Percentiles rank a stretch among this genome's conserved stretches.
Evolutionary conservation across 1,140 invertebrate genomes (phyloP).

Genomic region (Nylanderia fulva): DNA sequence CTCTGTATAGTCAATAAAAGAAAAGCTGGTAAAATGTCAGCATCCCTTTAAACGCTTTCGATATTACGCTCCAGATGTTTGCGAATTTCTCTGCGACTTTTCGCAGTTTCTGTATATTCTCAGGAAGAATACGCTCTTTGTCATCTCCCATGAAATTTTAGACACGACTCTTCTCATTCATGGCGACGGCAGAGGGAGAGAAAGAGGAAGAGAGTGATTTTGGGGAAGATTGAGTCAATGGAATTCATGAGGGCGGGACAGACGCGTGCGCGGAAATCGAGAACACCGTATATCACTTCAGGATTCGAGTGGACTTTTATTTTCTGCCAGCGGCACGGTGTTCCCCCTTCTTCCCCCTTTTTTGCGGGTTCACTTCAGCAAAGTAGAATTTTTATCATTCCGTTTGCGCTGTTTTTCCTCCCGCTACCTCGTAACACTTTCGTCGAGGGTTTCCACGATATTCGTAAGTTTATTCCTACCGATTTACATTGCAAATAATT

Average conservation of each 20-base stretch:
- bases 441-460: background rate
- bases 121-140: background rate
- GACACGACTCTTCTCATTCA: conserved; percentile 4
- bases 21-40: too few species aligned
- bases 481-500: background rate
- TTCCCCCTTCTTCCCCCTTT: conserved; percentile 49
- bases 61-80: background rate
- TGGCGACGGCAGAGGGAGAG: background rate
- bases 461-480: background rate
- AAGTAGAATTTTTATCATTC: conserved; percentile 42
- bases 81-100: background rate
- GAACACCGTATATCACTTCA: conserved; percentile 76
- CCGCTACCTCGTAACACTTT: background rate
- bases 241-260: conserved; percentile 78
- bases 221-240: conserved; percentile 56
- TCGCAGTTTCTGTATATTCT: background rate
- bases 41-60: background rate
- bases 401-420: conserved; percentile 12
- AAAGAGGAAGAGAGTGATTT: conserved; percentile 10
- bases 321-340: conserved; percentile 46
- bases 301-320: conserved; percentile 80
- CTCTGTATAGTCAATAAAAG: too few species aligned
- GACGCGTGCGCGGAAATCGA: conserved; percentile 64
- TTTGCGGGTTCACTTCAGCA: conserved; percentile 8
- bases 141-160: conserved; percentile 13